Conservation (phyloP, 2,797 vertebrate species). For the Caiman crocodilus region DNA sequence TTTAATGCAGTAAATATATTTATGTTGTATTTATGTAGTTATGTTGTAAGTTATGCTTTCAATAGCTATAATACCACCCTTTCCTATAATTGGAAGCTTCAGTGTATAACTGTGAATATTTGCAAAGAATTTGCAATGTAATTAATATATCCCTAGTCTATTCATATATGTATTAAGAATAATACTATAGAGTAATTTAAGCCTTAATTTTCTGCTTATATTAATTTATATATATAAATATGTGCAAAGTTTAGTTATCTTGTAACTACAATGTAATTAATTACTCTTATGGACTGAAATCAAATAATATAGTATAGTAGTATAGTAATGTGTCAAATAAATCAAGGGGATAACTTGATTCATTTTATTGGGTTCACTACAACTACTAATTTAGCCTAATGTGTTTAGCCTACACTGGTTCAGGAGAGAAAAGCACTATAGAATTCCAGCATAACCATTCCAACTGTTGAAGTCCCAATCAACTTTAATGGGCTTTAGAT, state of each 20-base stretch:
- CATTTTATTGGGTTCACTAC: not conserved
- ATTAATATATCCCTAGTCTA: not conserved
- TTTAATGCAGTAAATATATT: not conserved
- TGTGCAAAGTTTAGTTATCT: not conserved
- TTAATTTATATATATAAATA: not conserved
- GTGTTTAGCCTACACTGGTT: not conserved
- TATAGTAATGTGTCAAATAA: not conserved
- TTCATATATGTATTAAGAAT: not conserved
- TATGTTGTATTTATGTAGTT: not conserved
- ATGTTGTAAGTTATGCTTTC: not conserved
- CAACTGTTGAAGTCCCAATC: not conserved
- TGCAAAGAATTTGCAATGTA: not conserved
- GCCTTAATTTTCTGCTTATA: not conserved
- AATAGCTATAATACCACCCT: not conserved
- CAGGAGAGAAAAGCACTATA: not conserved
- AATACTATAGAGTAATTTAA: not conserved
- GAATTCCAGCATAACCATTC: not conserved
- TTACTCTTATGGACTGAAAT: not conserved
- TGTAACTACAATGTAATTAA: not conserved
- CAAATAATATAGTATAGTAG: not conserved
- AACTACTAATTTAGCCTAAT: conserved; percentile 32
- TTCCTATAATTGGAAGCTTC: not conserved
- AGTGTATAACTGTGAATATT: not conserved
- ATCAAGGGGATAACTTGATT: not conserved
- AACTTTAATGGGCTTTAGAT: conserved; percentile 4